These are phyloP conservation scores for Tenualosa thibaudeaui DNA, from an alignment of 2,797 vertebrate genomes.

Conservation along the genomic window DNA sequence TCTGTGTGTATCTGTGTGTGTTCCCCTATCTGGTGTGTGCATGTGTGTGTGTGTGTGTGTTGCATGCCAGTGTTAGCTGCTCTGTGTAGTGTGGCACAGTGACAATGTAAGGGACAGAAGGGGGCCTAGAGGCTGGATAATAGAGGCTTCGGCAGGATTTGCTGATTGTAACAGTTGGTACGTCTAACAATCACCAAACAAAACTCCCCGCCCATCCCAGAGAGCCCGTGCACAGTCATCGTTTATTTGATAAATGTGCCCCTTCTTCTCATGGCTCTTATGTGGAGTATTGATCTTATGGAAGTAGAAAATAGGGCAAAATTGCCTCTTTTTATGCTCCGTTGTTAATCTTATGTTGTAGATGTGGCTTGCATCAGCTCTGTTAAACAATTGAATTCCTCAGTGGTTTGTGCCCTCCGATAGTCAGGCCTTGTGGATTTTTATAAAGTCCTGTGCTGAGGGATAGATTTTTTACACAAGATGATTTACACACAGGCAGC, in stretches of 20 bases:
- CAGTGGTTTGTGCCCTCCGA: neutral
- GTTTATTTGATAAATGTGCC: constrained; percentile 11
- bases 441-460: constrained; percentile 8
- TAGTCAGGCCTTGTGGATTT: neutral
- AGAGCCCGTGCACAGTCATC: constrained; percentile 1
- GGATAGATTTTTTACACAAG: neutral
- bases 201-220: neutral
- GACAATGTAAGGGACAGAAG: neutral
- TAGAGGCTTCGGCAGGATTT: neutral
- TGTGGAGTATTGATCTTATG: constrained; percentile 2
- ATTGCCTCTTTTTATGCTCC: neutral
- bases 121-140: constrained; percentile 12
- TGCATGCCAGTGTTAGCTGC: neutral
- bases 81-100: neutral
- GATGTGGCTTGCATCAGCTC: neutral
- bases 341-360: constrained; percentile 7
- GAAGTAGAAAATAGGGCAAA: neutral
- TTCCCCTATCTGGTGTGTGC: neutral
- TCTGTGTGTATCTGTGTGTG: neutral
- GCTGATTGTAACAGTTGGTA: constrained; percentile 16
- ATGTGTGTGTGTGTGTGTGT: constrained; percentile 8
- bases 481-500: neutral
- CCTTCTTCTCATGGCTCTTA: neutral
- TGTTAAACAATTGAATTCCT: constrained; percentile 2
- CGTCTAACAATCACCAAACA: constrained; percentile 20